Evolutionary conservation across 92 coral and sea anemone genomes (phyloP).

Genomic region (Palythoa heliodiscus): DNA sequence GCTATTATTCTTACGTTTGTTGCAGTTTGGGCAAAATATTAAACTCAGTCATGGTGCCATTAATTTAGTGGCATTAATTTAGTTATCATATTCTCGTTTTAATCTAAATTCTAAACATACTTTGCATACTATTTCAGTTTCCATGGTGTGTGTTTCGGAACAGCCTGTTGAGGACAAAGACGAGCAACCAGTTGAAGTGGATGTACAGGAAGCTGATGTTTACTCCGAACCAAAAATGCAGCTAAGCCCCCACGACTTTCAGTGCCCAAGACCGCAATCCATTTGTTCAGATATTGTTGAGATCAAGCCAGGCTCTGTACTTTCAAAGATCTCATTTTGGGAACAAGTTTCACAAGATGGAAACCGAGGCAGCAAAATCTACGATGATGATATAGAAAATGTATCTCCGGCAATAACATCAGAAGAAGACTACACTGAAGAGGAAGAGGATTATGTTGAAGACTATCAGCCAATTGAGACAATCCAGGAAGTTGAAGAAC

Average conservation of each 20-base stretch:
- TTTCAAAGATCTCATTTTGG: slow-evolving; percentile 47
- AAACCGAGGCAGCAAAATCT: slow-evolving; percentile 50
- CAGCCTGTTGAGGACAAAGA: slow-evolving; percentile 34
- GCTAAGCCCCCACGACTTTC: slow-evolving; percentile 16
- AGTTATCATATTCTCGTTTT: no score
- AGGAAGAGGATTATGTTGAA: slow-evolving; percentile 57
- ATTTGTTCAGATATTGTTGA: slow-evolving; percentile 38
- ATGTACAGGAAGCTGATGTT: slow-evolving; percentile 34
- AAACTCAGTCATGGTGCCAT: no score
- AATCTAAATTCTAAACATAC: background rate
- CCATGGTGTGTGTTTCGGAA: slow-evolving; percentile 47
- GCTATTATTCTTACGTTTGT: no score
- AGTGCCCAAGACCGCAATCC: slow-evolving; percentile 41
- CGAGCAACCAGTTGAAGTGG: slow-evolving; percentile 51
- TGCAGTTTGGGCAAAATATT: no score
- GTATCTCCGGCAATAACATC: slow-evolving; percentile 12
- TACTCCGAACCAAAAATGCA: slow-evolving; percentile 56
- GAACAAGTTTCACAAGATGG: slow-evolving; percentile 58
- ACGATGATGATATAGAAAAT: slow-evolving; percentile 26
- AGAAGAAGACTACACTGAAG: slow-evolving; percentile 33
- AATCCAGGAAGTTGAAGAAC: slow-evolving; percentile 44
- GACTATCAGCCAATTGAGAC: slow-evolving; percentile 62
- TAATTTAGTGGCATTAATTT: no score
- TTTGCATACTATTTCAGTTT: background rate
- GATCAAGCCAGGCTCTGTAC: slow-evolving; percentile 39